Evolutionary conservation across 2,888 invertebrate genomes (phyloP).

Genomic region (Monoplex corrugatus): DNA sequence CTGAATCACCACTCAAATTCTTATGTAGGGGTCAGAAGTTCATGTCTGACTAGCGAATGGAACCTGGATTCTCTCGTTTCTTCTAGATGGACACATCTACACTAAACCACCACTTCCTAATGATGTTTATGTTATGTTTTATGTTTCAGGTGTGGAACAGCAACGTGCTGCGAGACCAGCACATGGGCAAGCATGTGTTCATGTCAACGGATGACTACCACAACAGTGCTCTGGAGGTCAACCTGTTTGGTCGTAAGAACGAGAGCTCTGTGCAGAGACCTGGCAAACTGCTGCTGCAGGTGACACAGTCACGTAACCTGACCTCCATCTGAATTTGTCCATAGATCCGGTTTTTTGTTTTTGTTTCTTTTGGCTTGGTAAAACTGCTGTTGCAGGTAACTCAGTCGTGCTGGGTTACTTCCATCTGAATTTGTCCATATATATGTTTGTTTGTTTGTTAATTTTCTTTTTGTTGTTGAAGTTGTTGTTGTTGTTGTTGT

Average conservation of each 20-base stretch:
- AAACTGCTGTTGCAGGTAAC: too few relatives aligned
- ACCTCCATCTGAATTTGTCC: neutral
- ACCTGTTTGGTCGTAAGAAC: constrained; percentile 74
- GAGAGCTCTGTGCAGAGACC: constrained; percentile 69
- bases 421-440: too few relatives aligned
- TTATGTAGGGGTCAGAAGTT: too few relatives aligned
- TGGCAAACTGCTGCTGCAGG: constrained; percentile 75
- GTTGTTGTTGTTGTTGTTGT: too few relatives aligned
- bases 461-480: neutral
- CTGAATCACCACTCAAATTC: too few relatives aligned
- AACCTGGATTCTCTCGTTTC: too few relatives aligned
- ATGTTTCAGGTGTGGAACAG: constrained; percentile 81
- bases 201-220: constrained; percentile 70
- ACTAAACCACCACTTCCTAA: too few relatives aligned
- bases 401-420: too few relatives aligned
- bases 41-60: too few relatives aligned
- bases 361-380: neutral
- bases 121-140: too few relatives aligned
- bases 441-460: neutral
- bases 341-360: neutral
- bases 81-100: too few relatives aligned
- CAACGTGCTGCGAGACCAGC: constrained; percentile 80
- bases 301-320: constrained; percentile 76
- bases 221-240: constrained; percentile 66
- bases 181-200: constrained; percentile 79